These are phyloP conservation scores for Sebastolobus alascanus DNA, from an alignment of 2,797 vertebrate species.

Conservation along the genomic window DNA sequence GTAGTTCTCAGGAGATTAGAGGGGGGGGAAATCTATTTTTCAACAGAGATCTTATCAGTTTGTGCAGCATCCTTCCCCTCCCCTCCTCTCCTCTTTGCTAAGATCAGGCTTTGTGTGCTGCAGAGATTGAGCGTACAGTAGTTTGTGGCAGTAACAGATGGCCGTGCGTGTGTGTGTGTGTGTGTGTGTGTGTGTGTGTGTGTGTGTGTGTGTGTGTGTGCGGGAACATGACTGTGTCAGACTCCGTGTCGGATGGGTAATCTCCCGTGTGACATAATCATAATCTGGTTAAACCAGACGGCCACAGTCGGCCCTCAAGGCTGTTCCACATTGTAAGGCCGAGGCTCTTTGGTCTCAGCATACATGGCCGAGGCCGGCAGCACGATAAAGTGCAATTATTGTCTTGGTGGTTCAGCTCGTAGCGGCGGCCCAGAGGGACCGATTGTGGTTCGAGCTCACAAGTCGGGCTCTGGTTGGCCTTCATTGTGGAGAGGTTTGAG, in stretches of 20 bases:
- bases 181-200: not conserved
- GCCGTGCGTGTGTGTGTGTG: constrained; percentile 27
- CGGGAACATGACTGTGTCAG: constrained; percentile 29
- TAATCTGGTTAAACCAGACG: constrained; percentile 79
- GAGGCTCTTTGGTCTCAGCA: constrained; percentile 47
- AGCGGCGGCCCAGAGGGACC: constrained; percentile 36
- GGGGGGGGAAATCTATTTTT: constrained; percentile 47
- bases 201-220: constrained; percentile 2
- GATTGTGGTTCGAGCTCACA: constrained; percentile 48
- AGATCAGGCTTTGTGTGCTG: constrained; percentile 60
- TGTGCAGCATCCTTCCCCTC: constrained; percentile 54
- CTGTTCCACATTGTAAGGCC: constrained; percentile 86
- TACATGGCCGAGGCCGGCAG: constrained; percentile 55
- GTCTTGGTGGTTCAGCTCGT: constrained; percentile 42
- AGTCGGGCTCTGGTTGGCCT: constrained; percentile 20
- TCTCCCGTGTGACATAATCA: constrained; percentile 72
- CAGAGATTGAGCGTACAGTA: constrained; percentile 57
- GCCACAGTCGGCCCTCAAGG: constrained; percentile 66
- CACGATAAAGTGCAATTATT: constrained; percentile 59
- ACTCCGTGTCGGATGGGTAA: constrained; percentile 77
- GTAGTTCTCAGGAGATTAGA: constrained; percentile 56
- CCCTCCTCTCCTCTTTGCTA: constrained; percentile 42
- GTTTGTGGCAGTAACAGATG: constrained; percentile 74
- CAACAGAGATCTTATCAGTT: constrained; percentile 63
- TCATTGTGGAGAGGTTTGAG: constrained; percentile 22